These are phyloP conservation scores for Agriotes lineatus DNA, from an alignment of 2,888 invertebrate genomes.

Conservation along the genomic window DNA sequence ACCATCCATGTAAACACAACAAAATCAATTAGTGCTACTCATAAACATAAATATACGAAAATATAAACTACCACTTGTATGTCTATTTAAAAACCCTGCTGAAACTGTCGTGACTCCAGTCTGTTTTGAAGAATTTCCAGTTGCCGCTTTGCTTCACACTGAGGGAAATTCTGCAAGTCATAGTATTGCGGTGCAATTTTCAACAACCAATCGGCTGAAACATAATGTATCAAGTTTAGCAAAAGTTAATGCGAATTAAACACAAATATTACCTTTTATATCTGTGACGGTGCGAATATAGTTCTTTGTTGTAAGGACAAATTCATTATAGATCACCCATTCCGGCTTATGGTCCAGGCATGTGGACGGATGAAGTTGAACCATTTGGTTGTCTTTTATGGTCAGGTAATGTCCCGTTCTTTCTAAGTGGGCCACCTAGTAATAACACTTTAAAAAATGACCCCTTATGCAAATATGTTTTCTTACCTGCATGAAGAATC, in stretches of 20 bases:
- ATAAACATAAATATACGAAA: constrained; percentile 38
- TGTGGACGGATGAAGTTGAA: constrained; percentile 98
- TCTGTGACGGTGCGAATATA: constrained; percentile 99
- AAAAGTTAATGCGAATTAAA: not conserved
- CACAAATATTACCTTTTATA: constrained; percentile 88
- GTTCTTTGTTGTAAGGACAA: constrained; percentile 99
- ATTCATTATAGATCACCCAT: constrained; percentile 99
- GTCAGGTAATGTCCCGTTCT: constrained; percentile 98
- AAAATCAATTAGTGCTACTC: constrained; percentile 37
- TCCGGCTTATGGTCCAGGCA: constrained; percentile 99
- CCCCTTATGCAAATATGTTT: not conserved
- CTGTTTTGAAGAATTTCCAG: constrained; percentile 88
- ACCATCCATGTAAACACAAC: constrained; percentile 19
- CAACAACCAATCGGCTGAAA: constrained; percentile 91
- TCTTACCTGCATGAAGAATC: constrained; percentile 98
- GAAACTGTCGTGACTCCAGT: constrained; percentile 88
- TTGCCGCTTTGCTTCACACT: constrained; percentile 95
- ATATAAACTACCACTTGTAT: constrained; percentile 31
- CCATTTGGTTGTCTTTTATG: constrained; percentile 99
- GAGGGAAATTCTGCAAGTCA: constrained; percentile 97
- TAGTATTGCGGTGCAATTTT: constrained; percentile 98
- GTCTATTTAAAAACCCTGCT: constrained; percentile 83
- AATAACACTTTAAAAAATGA: constrained; percentile 18
- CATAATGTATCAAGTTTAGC: not conserved
- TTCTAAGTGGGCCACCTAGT: constrained; percentile 94